phyloP scores from a whole-genome alignment of 2,113 vertebrate genomes.

The Typhlomys cinereus region DNA sequence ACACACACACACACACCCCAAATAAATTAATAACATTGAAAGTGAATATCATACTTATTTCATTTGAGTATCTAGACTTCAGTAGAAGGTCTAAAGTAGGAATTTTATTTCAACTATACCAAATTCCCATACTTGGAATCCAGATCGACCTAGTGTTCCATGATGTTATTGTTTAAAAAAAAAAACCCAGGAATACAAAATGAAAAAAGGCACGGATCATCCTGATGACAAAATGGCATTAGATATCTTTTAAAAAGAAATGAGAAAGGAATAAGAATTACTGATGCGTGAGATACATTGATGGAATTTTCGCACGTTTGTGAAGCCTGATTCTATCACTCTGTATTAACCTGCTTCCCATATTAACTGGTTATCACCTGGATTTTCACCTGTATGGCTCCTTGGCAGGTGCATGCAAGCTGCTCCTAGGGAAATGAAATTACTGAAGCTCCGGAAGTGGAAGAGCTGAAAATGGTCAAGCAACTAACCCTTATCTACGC shows the following conservation, averaged over 20 bases:
- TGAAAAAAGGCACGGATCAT: neutral
- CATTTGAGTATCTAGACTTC: neutral
- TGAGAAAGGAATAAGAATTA: neutral
- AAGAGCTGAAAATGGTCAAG: neutral
- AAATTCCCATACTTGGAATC: neutral
- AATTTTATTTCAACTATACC: neutral
- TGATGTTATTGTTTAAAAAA: neutral
- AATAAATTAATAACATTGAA: too few relatives aligned
- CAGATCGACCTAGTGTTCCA: neutral
- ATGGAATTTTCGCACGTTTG: neutral
- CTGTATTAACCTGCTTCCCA: neutral
- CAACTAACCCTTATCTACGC: rapidly evolving
- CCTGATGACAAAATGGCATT: neutral
- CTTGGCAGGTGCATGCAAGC: neutral
- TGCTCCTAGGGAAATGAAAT: neutral
- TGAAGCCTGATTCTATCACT: neutral
- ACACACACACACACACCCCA: too few relatives aligned
- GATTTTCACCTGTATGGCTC: neutral
- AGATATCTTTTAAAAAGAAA: neutral
- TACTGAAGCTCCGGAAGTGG: neutral
- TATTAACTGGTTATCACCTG: conserved; percentile 33
- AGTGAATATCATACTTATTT: neutral
- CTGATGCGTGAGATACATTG: neutral
- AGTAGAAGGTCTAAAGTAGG: neutral
- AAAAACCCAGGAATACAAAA: neutral